Conservation (phyloP, 2,797 vertebrate species). For the Fundulus diaphanus region DNA sequence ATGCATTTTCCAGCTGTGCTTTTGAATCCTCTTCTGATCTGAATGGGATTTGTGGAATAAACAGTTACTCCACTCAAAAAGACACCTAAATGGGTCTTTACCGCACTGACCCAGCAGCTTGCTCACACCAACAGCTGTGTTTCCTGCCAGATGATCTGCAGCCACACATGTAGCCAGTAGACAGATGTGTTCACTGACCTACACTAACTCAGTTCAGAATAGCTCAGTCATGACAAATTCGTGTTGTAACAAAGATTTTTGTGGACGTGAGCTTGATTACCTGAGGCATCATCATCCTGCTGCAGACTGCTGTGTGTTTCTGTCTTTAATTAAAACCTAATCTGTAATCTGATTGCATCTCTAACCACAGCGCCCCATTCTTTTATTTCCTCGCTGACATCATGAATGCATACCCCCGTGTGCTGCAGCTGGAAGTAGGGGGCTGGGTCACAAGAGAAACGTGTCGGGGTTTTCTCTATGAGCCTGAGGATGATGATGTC, state of each 20-base stretch:
- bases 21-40: background rate
- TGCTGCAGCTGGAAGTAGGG: slow-evolving; percentile 26
- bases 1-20: background rate
- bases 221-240: background rate
- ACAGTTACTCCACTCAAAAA: background rate
- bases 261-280: background rate
- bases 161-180: background rate
- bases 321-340: background rate
- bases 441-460: slow-evolving; percentile 22
- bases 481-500: slow-evolving; percentile 52
- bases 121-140: background rate
- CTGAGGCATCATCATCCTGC: background rate
- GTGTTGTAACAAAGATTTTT: background rate
- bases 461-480: slow-evolving; percentile 22
- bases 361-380: background rate
- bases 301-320: background rate
- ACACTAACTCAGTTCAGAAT: background rate
- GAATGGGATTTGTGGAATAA: too few relatives aligned
- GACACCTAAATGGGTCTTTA: background rate
- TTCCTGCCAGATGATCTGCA: background rate
- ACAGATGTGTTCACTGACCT: background rate
- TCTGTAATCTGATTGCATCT: background rate
- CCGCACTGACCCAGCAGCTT: background rate
- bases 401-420: slow-evolving; percentile 18
- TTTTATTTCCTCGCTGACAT: background rate